These are phyloP conservation scores for Hedya salicella DNA, from an alignment of 2,888 invertebrate species.

Conservation along the genomic window DNA sequence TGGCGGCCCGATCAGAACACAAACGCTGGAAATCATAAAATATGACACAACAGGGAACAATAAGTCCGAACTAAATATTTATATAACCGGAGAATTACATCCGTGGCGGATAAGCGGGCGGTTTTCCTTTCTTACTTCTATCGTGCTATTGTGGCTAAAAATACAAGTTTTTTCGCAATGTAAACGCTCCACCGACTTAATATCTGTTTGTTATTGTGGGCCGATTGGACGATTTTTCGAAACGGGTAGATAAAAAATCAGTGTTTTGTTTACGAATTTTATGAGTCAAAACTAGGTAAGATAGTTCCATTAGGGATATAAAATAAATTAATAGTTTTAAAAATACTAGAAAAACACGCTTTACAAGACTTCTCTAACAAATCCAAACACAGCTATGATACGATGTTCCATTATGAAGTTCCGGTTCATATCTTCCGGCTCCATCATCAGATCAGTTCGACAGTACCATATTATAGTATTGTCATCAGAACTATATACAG, in stretches of 20 bases:
- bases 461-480: no score
- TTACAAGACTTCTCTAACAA: no score
- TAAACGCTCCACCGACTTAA: constrained; percentile 2
- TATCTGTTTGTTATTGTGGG: constrained; percentile 15
- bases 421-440: no score
- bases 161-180: constrained; percentile 29
- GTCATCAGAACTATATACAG: no score
- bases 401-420: no score
- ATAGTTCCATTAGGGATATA: no score
- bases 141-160: constrained; percentile 24
- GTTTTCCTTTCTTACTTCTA: neutral
- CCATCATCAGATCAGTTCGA: no score
- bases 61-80: constrained; percentile 31
- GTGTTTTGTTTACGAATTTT: no score
- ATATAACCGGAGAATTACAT: constrained; percentile 30
- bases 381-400: no score
- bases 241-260: neutral
- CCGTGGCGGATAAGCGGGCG: constrained; percentile 16
- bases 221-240: neutral
- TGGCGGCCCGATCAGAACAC: neutral
- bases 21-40: constrained; percentile 29
- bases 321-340: no score
- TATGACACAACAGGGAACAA: constrained; percentile 33
- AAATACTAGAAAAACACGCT: no score
- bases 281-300: no score